These are phyloP conservation scores for Notothenia coriiceps DNA, from an alignment of 2,113 vertebrate genomes.

Conservation along the genomic window DNA sequence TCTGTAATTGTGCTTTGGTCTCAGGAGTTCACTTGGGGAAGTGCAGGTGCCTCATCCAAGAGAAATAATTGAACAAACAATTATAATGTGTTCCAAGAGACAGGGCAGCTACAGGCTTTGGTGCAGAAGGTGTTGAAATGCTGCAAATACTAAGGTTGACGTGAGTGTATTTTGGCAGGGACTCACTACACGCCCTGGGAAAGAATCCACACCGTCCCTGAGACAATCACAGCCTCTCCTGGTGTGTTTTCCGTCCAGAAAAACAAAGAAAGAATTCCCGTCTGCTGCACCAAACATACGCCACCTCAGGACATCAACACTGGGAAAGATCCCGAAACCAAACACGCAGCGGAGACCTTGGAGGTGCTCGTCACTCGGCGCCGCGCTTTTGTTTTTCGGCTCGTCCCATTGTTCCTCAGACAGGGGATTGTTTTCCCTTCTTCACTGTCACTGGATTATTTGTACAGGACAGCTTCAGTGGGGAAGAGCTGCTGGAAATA, in stretches of 20 bases:
- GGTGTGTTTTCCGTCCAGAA: slow-evolving; percentile 78
- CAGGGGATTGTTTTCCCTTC: slow-evolving; percentile 42
- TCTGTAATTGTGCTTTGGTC: slow-evolving; percentile 75
- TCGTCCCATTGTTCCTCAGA: slow-evolving; percentile 58
- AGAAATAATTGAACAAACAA: slow-evolving; percentile 86
- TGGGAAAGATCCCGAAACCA: slow-evolving; percentile 61
- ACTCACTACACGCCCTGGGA: slow-evolving; percentile 76
- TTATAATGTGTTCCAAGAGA: slow-evolving; percentile 72
- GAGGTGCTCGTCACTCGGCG: slow-evolving; percentile 65
- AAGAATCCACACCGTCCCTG: slow-evolving; percentile 79
- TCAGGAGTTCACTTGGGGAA: slow-evolving; percentile 71
- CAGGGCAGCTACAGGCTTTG: slow-evolving; percentile 28
- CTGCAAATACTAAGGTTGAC: slow-evolving; percentile 34
- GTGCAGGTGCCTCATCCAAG: slow-evolving; percentile 81
- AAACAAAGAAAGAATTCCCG: slow-evolving; percentile 80
- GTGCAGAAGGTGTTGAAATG: slow-evolving; percentile 61
- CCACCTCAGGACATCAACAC: slow-evolving; percentile 69
- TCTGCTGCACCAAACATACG: slow-evolving; percentile 64
- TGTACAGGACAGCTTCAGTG: slow-evolving; percentile 34
- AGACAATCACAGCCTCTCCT: slow-evolving; percentile 73
- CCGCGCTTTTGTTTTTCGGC: slow-evolving; percentile 42
- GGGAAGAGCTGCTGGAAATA: slow-evolving; percentile 51
- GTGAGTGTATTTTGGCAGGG: slow-evolving; percentile 77
- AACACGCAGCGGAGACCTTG: slow-evolving; percentile 19
- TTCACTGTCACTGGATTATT: slow-evolving; percentile 50